These are phyloP conservation scores for Ectemnius cavifrons DNA, from an alignment of 2,888 invertebrate species.

Conservation along the genomic window DNA sequence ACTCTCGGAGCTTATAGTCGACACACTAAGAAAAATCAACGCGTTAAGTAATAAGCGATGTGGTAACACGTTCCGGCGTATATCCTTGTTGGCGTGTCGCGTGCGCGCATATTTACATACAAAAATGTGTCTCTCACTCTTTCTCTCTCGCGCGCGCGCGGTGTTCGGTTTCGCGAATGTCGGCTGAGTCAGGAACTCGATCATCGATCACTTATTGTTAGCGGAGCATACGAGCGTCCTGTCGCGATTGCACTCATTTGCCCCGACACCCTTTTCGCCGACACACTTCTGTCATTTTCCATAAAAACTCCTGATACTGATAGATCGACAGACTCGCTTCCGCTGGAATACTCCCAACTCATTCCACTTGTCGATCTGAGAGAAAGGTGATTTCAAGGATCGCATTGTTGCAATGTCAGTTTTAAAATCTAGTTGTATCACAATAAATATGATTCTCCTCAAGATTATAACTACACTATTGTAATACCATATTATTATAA, in stretches of 20 bases:
- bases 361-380: constrained; percentile 5
- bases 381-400: too few relatives aligned
- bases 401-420: too few relatives aligned
- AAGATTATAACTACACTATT: too few relatives aligned
- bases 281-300: constrained; percentile 62
- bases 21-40: constrained; percentile 5
- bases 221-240: constrained; percentile 51
- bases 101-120: constrained; percentile 40
- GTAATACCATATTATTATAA: too few relatives aligned
- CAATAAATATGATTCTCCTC: too few relatives aligned
- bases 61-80: constrained; percentile 39
- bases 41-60: constrained; percentile 35
- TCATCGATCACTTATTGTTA: constrained; percentile 62
- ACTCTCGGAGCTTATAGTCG: too few relatives aligned
- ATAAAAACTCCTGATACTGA: constrained; percentile 58
- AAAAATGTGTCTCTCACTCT: constrained; percentile 31
- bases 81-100: constrained; percentile 40
- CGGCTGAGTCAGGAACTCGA: constrained; percentile 54
- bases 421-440: too few relatives aligned
- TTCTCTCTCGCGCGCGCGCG: constrained; percentile 13
- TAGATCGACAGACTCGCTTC: constrained; percentile 53
- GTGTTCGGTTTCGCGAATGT: constrained; percentile 60
- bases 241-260: constrained; percentile 65
- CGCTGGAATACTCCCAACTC: constrained; percentile 25
- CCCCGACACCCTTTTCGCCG: constrained; percentile 58